phyloP scores from a whole-genome alignment of 2,888 invertebrate species.

The Chymomyza procnemis region DNA sequence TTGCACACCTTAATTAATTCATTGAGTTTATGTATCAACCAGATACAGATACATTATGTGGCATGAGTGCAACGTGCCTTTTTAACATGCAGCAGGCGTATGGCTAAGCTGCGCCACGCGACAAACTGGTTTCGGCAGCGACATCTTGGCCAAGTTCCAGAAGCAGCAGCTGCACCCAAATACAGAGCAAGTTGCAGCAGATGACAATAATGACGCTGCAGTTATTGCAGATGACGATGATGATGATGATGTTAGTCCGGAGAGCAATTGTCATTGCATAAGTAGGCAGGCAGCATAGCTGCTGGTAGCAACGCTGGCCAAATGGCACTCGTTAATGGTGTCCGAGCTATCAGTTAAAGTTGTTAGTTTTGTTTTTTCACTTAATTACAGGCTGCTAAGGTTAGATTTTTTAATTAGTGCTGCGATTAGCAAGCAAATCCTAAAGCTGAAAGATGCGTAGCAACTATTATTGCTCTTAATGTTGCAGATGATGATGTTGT shows the following conservation, averaged over 20 bases:
- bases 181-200: slow-evolving; percentile 20
- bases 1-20: slow-evolving; percentile 56
- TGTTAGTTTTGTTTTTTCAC: not conserved
- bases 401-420: slow-evolving; percentile 33
- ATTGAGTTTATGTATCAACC: slow-evolving; percentile 32
- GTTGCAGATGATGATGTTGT: slow-evolving; percentile 1
- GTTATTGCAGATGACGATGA: not conserved
- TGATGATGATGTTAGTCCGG: not conserved
- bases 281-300: not conserved
- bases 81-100: slow-evolving; percentile 1
- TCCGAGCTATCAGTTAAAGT: not conserved
- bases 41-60: not conserved
- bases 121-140: slow-evolving; percentile 54
- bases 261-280: slow-evolving; percentile 51
- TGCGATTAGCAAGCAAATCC: not conserved
- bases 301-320: too few species aligned
- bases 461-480: not conserved
- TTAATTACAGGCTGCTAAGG: slow-evolving; percentile 30
- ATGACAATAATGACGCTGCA: not conserved
- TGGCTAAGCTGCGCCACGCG: slow-evolving; percentile 45
- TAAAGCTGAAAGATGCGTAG: not conserved
- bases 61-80: slow-evolving; percentile 25
- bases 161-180: slow-evolving; percentile 62
- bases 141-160: not conserved
- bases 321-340: not conserved